Evolutionary conservation across 1,140 invertebrate genomes (phyloP).

Genomic region (Drosophila mauritiana): DNA sequence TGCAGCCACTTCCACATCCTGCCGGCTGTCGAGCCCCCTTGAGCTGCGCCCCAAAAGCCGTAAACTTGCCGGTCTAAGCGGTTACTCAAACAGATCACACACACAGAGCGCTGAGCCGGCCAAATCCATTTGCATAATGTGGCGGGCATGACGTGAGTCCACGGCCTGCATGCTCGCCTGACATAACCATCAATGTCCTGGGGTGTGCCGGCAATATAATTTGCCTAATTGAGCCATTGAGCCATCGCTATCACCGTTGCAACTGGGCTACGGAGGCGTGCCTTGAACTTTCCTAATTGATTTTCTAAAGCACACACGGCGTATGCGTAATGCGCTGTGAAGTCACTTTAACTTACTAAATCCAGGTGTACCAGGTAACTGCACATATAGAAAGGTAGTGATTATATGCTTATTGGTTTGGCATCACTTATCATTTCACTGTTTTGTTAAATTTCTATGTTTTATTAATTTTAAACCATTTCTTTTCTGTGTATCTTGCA

Average conservation of each 20-base stretch:
- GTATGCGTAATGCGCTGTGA: constrained; percentile 62
- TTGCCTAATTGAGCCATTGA: constrained; percentile 68
- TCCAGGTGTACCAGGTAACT: background rate
- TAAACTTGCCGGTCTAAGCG: constrained; percentile 25
- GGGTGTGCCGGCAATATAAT: constrained; percentile 62
- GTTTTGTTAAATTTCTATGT: background rate
- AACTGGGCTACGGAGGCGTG: constrained; percentile 21
- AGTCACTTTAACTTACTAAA: constrained; percentile 28
- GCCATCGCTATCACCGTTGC: constrained; percentile 50
- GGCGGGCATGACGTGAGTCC: constrained; percentile 59
- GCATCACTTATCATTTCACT: too few species aligned
- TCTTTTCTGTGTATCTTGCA: background rate
- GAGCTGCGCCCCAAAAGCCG: constrained; percentile 52
- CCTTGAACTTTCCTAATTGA: constrained; percentile 61
- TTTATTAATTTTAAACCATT: background rate
- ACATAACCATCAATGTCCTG: constrained; percentile 71
- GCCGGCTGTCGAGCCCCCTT: constrained; percentile 38
- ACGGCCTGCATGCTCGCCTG: constrained; percentile 56
- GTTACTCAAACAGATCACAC: constrained; percentile 51
- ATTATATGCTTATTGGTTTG: background rate
- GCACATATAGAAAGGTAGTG: background rate
- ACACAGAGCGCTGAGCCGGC: constrained; percentile 1
- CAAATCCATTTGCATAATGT: constrained; percentile 71
- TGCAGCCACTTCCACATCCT: constrained; percentile 26
- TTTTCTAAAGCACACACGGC: constrained; percentile 52